Evolutionary conservation across 2,113 vertebrate genomes (phyloP).

Genomic region (Columbina picui): DNA sequence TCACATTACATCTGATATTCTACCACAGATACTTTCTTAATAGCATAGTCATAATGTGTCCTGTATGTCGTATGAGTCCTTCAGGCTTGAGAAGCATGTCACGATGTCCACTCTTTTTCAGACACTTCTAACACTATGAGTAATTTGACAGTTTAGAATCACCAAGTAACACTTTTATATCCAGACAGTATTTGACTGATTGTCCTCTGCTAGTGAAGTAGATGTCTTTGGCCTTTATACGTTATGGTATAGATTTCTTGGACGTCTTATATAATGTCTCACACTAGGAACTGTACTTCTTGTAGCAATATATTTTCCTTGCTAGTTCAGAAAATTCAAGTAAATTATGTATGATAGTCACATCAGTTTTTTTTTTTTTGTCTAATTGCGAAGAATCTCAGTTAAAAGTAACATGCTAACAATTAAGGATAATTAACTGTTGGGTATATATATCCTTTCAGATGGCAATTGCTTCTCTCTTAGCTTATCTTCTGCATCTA

Average conservation of each 20-base stretch:
- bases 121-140: background rate
- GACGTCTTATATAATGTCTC: background rate
- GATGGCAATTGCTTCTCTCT: background rate
- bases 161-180: background rate
- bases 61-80: background rate
- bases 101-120: background rate
- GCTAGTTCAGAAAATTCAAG: background rate
- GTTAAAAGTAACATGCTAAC: background rate
- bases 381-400: background rate
- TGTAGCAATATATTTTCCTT: background rate
- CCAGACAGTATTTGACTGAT: background rate
- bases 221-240: background rate
- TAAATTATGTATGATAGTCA: background rate
- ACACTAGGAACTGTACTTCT: background rate
- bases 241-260: background rate
- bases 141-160: background rate
- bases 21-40: background rate
- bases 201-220: background rate
- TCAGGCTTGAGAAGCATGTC: background rate
- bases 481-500: background rate
- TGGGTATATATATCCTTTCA: background rate
- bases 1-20: background rate
- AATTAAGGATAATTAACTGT: background rate
- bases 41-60: fast-evolving
- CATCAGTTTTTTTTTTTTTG: background rate